phyloP scores from a whole-genome alignment of 2,113 vertebrate species.

The Octodon degus region DNA sequence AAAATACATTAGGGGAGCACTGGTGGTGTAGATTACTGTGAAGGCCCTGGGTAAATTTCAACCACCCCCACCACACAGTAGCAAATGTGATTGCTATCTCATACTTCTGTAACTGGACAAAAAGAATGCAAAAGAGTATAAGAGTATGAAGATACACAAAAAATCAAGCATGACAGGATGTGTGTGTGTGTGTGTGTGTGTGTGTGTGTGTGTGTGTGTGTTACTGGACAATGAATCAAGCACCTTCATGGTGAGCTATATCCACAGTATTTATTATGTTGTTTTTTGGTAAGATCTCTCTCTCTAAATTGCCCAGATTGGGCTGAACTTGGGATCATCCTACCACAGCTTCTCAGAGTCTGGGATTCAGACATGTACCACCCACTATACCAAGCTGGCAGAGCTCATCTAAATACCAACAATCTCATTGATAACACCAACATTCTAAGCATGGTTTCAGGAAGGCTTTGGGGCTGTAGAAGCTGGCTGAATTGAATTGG shows the following conservation, averaged over 20 bases:
- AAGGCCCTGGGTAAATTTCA: not conserved
- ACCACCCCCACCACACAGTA: not conserved
- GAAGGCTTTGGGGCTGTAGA: not conserved
- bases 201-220: not conserved
- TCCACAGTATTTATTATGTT: not conserved
- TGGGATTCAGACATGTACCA: not conserved
- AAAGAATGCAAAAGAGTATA: not conserved
- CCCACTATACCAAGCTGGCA: not conserved
- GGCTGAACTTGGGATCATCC: not conserved
- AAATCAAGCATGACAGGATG: not conserved
- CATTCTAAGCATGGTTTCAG: not conserved
- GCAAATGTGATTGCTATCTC: not conserved
- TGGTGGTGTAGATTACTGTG: not conserved
- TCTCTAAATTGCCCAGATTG: not conserved
- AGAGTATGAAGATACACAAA: not conserved
- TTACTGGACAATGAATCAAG: not conserved
- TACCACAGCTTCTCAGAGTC: not conserved
- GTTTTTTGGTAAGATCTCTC: not conserved
- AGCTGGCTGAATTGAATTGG: not conserved
- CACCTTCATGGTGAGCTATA: not conserved
- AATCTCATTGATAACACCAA: not conserved
- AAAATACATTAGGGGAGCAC: not conserved
- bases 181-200: not conserved
- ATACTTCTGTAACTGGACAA: not conserved
- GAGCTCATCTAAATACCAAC: not conserved